Conservation (phyloP, 1,140 invertebrate species). For the Polypedilum pembai region DNA sequence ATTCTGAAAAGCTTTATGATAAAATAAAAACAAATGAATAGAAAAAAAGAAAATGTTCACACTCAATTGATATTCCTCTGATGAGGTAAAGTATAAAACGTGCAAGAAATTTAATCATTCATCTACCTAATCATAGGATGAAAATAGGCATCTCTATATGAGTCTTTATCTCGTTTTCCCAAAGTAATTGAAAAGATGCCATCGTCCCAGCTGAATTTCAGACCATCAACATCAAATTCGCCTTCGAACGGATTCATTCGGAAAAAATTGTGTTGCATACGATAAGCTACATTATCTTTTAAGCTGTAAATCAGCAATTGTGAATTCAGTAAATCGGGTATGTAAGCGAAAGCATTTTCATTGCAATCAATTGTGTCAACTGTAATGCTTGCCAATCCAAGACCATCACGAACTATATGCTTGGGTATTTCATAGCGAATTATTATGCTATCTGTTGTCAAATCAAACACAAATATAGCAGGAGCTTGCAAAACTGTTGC, state of each 20-base stretch:
- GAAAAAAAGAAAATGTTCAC: background rate
- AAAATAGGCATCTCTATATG: slow-evolving; percentile 52
- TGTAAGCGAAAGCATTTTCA: slow-evolving; percentile 55
- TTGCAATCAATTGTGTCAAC: slow-evolving; percentile 52
- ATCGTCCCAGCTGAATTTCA: slow-evolving; percentile 58
- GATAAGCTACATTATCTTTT: slow-evolving; percentile 53
- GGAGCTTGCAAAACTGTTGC: slow-evolving; percentile 44
- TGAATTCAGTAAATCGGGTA: slow-evolving; percentile 53
- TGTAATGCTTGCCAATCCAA: slow-evolving; percentile 50
- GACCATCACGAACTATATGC: background rate
- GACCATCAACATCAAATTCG: slow-evolving; percentile 54
- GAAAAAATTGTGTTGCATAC: slow-evolving; percentile 59
- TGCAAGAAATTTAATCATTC: background rate
- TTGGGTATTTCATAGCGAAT: slow-evolving; percentile 15
- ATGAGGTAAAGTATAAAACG: too few relatives aligned
- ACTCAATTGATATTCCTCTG: too few relatives aligned
- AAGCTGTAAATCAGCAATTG: slow-evolving; percentile 38
- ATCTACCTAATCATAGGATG: slow-evolving; percentile 51
- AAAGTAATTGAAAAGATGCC: slow-evolving; percentile 57
- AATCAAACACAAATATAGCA: slow-evolving; percentile 52
- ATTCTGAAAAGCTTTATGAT: slow-evolving; percentile 47
- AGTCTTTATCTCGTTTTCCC: slow-evolving; percentile 44
- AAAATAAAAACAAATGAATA: background rate
- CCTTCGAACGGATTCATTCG: slow-evolving; percentile 55
- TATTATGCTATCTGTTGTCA: slow-evolving; percentile 44